Percentiles rank a stretch among this genome's conserved stretches.
phyloP scores from a whole-genome alignment of 2,113 vertebrate species.

The Ascaphus truei region DNA sequence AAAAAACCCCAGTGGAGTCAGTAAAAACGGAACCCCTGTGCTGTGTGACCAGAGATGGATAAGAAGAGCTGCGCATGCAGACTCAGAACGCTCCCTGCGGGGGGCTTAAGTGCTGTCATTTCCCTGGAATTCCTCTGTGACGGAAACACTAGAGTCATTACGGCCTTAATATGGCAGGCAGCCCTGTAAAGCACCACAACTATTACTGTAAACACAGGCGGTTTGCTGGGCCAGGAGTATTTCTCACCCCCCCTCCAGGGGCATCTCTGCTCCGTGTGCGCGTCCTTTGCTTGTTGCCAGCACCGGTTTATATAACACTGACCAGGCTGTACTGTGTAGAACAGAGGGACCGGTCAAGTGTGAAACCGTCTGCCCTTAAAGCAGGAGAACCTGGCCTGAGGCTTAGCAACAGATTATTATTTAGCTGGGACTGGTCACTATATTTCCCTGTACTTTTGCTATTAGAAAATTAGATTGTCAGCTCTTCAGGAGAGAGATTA shows the following conservation, averaged over 20 bases:
- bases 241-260: conserved; percentile 8
- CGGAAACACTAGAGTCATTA: conserved; percentile 10
- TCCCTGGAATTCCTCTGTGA: neutral
- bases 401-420: neutral
- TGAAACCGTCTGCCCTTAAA: conserved; percentile 9
- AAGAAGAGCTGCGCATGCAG: no score
- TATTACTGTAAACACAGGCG: neutral
- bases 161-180: conserved; percentile 1
- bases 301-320: conserved; percentile 19
- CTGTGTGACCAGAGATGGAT: no score
- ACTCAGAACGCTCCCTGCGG: no score
- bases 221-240: conserved; percentile 6
- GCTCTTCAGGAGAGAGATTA: neutral
- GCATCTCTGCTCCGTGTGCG: conserved; percentile 3
- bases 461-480: conserved; percentile 5
- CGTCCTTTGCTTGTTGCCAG: conserved; percentile 17
- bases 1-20: no score
- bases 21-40: no score
- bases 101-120: neutral
- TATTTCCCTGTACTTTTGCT: no score
- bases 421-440: conserved; percentile 7
- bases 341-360: neutral
- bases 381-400: conserved; percentile 8
- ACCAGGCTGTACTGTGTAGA: neutral
- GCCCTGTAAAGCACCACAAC: neutral